These are phyloP conservation scores for Tinamus major DNA, from an alignment of 2,797 vertebrate species.

Conservation along the genomic window DNA sequence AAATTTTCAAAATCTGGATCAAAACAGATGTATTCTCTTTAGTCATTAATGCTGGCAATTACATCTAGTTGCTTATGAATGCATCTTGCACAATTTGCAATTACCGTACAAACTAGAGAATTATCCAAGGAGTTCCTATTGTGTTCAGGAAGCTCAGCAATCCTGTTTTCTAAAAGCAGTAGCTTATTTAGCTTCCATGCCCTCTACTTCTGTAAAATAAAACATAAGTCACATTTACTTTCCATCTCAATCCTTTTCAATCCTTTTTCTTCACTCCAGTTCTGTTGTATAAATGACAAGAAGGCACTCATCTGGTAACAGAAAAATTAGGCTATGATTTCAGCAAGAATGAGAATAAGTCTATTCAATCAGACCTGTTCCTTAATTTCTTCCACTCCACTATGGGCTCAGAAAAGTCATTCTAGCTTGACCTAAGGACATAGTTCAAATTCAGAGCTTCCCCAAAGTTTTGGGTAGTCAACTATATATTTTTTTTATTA, in stretches of 20 bases:
- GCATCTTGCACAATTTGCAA: constrained; percentile 25
- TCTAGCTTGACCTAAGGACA: not conserved
- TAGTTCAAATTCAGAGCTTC: not conserved
- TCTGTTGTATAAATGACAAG: not conserved
- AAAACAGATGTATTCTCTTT: constrained; percentile 24
- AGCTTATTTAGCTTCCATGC: constrained; percentile 10
- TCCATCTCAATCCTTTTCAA: not conserved
- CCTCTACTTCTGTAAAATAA: not conserved
- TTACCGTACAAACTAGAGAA: constrained; percentile 18
- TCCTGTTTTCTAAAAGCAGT: not conserved
- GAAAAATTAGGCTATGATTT: not conserved
- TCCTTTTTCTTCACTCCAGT: not conserved
- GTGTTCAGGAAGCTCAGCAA: constrained; percentile 6
- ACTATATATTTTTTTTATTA: not conserved
- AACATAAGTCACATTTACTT: not conserved
- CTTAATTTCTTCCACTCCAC: not conserved
- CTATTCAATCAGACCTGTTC: not conserved
- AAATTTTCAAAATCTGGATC: constrained; percentile 31
- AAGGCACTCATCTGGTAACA: not conserved
- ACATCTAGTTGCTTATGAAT: constrained; percentile 37
- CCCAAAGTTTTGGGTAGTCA: not conserved
- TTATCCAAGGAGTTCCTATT: constrained; percentile 12
- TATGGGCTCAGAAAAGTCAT: not conserved
- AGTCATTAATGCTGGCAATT: constrained; percentile 22
- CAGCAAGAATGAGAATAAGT: not conserved